Evolutionary conservation across 2,888 invertebrate species (phyloP), one percentile per base, ranked within the genome.

Genomic region (Cepaea hortensis): DNA sequence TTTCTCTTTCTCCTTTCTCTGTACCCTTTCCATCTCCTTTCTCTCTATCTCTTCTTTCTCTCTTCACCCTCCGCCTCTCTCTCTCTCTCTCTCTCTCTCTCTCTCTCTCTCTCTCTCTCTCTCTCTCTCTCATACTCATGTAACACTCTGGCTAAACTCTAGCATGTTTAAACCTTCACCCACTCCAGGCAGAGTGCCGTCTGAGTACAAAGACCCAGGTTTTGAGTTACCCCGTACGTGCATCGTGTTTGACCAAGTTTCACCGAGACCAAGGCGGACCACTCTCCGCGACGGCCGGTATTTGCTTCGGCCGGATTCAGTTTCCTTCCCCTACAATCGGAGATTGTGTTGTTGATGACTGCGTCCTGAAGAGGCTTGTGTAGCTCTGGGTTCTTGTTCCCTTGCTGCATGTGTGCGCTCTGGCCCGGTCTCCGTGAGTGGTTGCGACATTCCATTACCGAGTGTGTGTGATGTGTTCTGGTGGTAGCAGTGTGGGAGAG

Each of bases 211-310:
- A 79, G 77, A 18, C 55, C 7, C 61, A 23, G 77, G n/a, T 79
- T 61, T 79, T 55, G n/a, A 79, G 48, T 79, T 79, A 61, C 77
- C 77, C 55, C 13, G 77, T 61, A 79, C 77, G 77, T 79, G 77
- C 77, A 79, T 20, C n/a, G 23, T 79, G 77, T 79, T 79, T 79
- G 77, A 79, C 77, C 77, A 79, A 62, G 79, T 79, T 79, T 79
- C 79, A 15, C 61, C 6, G 23, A 61, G 79, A 35, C 79, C 61
- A 79, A 35, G 79, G 35, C 62, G 62, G 62, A 62, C 62, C 61
- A 79, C 79, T 79, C 79, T 79, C 79, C 62, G 62, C 35, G 79
- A 62, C 15, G 79, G 79, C 79, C 79, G 62, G 23, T 79, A 62
- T 79, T 79, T 79, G 79, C 79, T 79, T 13, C 79, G 20, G 62